Base-by-base conservation (phyloP, 2,888 invertebrate species). In the Eueremaeus valkanovi region DNA sequence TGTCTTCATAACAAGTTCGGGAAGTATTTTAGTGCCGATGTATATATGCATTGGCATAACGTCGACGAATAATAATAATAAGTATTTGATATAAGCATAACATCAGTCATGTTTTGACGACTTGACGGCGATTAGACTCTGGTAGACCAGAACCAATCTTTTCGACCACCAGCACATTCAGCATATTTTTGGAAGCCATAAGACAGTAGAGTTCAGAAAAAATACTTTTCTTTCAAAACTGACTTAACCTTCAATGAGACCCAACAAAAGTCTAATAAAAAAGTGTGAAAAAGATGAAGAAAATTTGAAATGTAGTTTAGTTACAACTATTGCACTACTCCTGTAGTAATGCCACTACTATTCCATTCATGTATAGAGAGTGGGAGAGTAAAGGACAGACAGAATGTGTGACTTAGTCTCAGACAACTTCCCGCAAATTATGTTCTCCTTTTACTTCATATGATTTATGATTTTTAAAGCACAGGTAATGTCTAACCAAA, bases 1-100 rank as follows among this genome's bases (percentile, higher is more conserved):
- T 66, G 40, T 66, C 66, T 66, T 66, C 66, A 66, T 66, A 66
- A 66, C 66, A 21, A 66, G 66, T 66, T 66, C 66, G 66, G 66
- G 66, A 66, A 66, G 66, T 66, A 13, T 66, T 66, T 66, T 5
- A 33, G 33, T 61, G 8, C n/a, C 27, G 5, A 24, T 27, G n/a
- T n/a, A 58, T 27, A 24, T 27, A 58, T 29, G 13, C 29, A 6
- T 11, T 51, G 66, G 66, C 6, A 36, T 33, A 33, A 21, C 3
- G 36, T 66, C 40, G 1, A 36, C n/a, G 16, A 58, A 58, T 58
- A 66, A 40, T 66, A 33, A 40, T 66, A 66, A 9, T 58, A 27
- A 58, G 36, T 66, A 66, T 66, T 21, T 31, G 33, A 16, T 66
- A 66, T 36, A 66, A 21, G 61, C 33, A 61, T 61, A 66, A 27